Evolutionary conservation across 2,888 invertebrate genomes (phyloP), one percentile per base, ranked within the genome.

Genomic region (Pyrrhosoma nymphula): DNA sequence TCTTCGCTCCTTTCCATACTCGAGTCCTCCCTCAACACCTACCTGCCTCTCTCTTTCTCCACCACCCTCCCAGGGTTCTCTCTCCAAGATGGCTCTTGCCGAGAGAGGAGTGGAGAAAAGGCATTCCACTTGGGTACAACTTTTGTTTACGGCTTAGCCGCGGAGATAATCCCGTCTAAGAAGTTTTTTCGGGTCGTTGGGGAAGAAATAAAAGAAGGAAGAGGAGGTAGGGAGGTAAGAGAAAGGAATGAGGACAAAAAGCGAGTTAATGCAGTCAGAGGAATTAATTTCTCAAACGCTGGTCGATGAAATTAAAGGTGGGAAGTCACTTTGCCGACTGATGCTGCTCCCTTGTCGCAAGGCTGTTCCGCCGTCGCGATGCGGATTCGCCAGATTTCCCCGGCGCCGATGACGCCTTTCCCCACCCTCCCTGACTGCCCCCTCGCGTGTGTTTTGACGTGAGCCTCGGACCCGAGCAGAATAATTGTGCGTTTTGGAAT

Each of bases 101-200:
- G 18, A 82, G 60, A 60, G 60, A 60, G 35, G 47, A 93, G 69
- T 69, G 63, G 60, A 60, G 47, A 75, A 75, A 93, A 93, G 93
- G 60, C 63, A 91, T 26, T 93, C 47, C 91, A 39, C 60, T 69
- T 23, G 30, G 39, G 39, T 23, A 82, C 47, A 93, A 93, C 93
- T 93, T 93, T 93, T 69, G 93, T 69, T 93, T 69, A 69, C n/a
- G 69, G 93, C 47, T 93, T 75, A 93, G 82, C 93, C 55, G 75
- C 0, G 93, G 47, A 69, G 69, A 93, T 93, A 69, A 93, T 93
- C 93, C n/a, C 23, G 69, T 47, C 63, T 93, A 69, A 75, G 63
- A 69, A 93, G 63, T 93, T 93, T 60, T n/a, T 93, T 69, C 93
- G 93, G 93, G 93, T 93, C 93, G 91, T 91, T 63, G 91, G 35